These are phyloP conservation scores for Spodoptera frugiperda DNA, from an alignment of 1,140 invertebrate species.

Conservation along the genomic window DNA sequence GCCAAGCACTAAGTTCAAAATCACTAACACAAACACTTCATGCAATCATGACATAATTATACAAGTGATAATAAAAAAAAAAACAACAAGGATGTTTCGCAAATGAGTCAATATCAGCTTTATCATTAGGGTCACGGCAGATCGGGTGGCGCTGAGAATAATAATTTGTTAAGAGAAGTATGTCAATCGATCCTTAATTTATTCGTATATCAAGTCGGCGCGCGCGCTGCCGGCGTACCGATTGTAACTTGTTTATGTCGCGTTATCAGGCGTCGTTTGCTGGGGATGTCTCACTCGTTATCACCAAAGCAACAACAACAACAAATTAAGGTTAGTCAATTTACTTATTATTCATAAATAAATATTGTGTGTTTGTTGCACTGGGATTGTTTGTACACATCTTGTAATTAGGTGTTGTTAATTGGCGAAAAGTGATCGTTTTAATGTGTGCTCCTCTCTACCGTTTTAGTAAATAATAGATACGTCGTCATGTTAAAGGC, in stretches of 20 bases:
- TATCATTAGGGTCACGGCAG: constrained; percentile 51
- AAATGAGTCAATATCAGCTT: constrained; percentile 52
- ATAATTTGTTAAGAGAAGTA: constrained; percentile 48
- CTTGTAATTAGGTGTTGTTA: not conserved
- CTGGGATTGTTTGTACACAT: not conserved
- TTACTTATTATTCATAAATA: constrained; percentile 59
- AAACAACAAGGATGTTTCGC: constrained; percentile 49
- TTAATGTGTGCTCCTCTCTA: too few relatives aligned
- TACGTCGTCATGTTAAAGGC: too few relatives aligned
- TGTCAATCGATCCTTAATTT: constrained; percentile 52
- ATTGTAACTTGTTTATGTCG: constrained; percentile 66
- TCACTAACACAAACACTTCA: not conserved
- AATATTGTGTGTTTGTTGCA: constrained; percentile 29
- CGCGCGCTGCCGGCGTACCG: not conserved
- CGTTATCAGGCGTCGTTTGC: constrained; percentile 61
- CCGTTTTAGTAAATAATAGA: too few relatives aligned
- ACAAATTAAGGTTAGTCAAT: constrained; percentile 73
- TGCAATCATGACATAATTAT: not conserved
- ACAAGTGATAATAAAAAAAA: not conserved
- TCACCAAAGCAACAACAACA: constrained; percentile 62
- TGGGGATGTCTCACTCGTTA: constrained; percentile 61
- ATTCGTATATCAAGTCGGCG: constrained; percentile 39
- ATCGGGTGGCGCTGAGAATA: constrained; percentile 55
- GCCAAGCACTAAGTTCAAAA: not conserved
- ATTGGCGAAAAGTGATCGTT: not conserved